Base-by-base conservation (phyloP, 1,140 invertebrate genomes). In the Centruroides vittatus region DNA sequence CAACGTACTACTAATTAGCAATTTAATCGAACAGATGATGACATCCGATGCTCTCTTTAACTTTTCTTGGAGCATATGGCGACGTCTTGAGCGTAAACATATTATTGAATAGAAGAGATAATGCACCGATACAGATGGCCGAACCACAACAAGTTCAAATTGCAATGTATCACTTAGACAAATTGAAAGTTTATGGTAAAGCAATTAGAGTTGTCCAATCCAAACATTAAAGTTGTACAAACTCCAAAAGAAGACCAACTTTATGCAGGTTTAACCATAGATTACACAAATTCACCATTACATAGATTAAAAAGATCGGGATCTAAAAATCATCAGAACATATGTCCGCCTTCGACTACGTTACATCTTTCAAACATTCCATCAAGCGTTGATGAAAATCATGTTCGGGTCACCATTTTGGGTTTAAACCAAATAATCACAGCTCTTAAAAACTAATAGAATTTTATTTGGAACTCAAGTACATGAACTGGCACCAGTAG, bases 21-120 rank as follows among this genome's bases (percentile, higher is more conserved):
- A 68, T 62, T 58, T 70, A 10, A 66, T 62, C 49, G 68, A 70
- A 60, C 59, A 69, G 95, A 95, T 91, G 87, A 93, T 98, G 84
- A 97, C 93, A 82, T 93, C 95, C 85, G 97, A 99, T 83, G 94
- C 93, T 91, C 93, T 99, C 83, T 99, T 99, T 95, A 99, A 94
- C 88, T 93, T 99, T 85, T 99, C 99, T 90, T 97, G 96, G 96
- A 74, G 95, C 99, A 68, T 99, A 99, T 78, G 96, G 96, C 70
- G 96, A 99, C 84, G 96, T 99, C 77, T 87, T 95, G 76, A 83
- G 96, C 72, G 96, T 99, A 78, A 99, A 99, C 79, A 98, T 99
- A 70, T 81, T 99, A 66, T 99, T 97, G 81, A 98, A 98, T 81
- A 99, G 98, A 79, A 99, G 98, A 79, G 94, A 99, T 79, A 97